These are phyloP conservation scores for Phaethon lepturus DNA, from an alignment of 2,113 vertebrate species.

Conservation along the genomic window DNA sequence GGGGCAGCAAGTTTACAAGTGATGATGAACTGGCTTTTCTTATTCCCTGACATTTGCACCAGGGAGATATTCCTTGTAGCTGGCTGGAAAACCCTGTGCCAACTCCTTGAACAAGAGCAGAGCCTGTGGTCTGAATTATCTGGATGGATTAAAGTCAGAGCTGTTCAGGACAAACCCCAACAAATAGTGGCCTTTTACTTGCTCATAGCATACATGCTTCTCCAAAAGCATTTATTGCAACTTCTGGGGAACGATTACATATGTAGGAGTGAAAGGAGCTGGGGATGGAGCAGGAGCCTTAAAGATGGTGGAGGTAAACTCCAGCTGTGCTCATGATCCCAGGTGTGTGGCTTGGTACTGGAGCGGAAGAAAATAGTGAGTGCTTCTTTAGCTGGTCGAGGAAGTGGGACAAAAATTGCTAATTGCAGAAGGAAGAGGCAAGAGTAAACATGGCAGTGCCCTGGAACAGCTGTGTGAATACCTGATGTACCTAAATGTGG, in stretches of 20 bases:
- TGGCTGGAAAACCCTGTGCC: neutral
- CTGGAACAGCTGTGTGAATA: neutral
- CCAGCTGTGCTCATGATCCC: neutral
- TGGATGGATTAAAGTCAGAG: neutral
- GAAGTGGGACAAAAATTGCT: neutral
- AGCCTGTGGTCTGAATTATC: neutral
- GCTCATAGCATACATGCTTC: rapidly evolving
- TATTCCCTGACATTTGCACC: rapidly evolving
- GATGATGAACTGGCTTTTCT: neutral
- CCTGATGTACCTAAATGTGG: neutral
- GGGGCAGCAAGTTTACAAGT: neutral
- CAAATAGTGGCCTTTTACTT: neutral
- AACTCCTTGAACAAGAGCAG: neutral
- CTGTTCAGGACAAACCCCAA: neutral
- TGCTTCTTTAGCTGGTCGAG: neutral
- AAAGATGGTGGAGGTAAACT: neutral
- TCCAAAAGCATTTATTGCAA: neutral
- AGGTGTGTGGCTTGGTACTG: rapidly evolving
- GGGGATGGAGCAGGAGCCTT: neutral
- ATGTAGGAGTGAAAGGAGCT: neutral
- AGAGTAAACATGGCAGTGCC: neutral
- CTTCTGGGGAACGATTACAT: rapidly evolving
- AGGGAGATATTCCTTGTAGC: neutral
- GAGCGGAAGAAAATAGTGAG: neutral
- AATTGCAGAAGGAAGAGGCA: neutral